Evolutionary conservation across 1,140 invertebrate genomes (phyloP), one percentile per base, ranked within the genome.

Genomic region (Drosophila subobscura): DNA sequence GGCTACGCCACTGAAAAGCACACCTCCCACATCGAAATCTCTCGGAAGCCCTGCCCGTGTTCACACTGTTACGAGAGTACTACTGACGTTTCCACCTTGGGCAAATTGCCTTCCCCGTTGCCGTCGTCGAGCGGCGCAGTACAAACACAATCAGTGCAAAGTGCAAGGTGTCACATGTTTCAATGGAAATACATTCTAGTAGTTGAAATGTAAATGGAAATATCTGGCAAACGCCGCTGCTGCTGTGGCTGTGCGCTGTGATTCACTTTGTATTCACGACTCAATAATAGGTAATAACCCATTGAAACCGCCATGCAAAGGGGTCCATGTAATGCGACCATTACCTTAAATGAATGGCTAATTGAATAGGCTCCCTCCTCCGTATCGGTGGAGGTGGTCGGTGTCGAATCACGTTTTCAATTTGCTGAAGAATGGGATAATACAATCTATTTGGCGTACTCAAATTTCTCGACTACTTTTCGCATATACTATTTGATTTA

Each of bases 121-220:
- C 16, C 56, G 74, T 65, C 10, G 27, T 12, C 12, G 42, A 12
- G 40, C 41, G 16, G 25, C 25, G 33, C 10, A 72, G 51, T 81
- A 68, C 54, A 73, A 72, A 74, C 68, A 59, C 78, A 83, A 83
- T 77, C 76, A 74, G 58, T 50, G 59, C 58, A 85, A 88, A 74
- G 77, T 81, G 81, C 73, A 75, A 52, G 73, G 77, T 80, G 83
- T 88, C 81, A 85, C 81, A 80, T 79, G 77, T 37, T 37, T 56
- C 55, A 46, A 50, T 56, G 55, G 25, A 61, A 45, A 44, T 50
- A 8, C 42, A 33, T 74, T 37, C 64, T 50, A 63, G 46, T 60
- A 37, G 45, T 41, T 25, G 4, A 67, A 42, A 49, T 29, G 23
- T 53, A 52, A 71, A 68, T 70, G 51, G 50, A 68, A 76, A 59